A percentile compares a stretch with the other conserved stretches of the same genome.
phyloP scores from a whole-genome alignment of 2,797 vertebrate genomes.

The Pseudochirops cupreus region DNA sequence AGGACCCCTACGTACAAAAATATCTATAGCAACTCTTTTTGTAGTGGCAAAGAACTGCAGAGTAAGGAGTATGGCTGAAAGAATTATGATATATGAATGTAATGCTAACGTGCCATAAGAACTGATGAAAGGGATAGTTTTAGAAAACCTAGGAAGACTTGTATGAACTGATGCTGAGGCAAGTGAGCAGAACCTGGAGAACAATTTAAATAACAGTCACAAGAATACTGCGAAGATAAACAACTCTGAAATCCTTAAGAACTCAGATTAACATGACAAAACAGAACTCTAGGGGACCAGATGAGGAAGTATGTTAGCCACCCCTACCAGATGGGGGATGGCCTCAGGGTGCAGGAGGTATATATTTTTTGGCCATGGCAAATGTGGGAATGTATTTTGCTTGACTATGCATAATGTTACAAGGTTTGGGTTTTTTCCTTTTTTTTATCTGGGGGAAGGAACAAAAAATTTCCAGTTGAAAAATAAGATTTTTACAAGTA shows the following conservation, averaged over 20 bases:
- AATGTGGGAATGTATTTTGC: constrained; percentile 18
- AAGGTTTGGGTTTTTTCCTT: not conserved
- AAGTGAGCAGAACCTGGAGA: no score
- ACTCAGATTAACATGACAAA: no score
- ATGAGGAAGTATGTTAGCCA: not conserved
- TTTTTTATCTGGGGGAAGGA: no score
- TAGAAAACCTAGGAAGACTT: no score
- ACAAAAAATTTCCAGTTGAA: not conserved
- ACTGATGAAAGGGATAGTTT: not conserved
- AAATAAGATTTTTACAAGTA: not conserved
- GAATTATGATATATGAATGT: not conserved
- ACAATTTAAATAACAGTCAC: no score
- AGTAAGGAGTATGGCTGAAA: not conserved
- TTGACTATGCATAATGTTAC: not conserved
- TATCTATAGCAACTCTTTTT: not conserved
- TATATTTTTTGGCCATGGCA: not conserved
- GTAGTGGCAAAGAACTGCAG: not conserved
- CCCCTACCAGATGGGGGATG: not conserved
- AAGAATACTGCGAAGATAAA: not conserved
- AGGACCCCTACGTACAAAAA: not conserved
- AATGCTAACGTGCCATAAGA: not conserved
- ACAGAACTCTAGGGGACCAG: not conserved
- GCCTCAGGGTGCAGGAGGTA: not conserved
- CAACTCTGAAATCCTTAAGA: not conserved
- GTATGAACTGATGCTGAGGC: no score